A percentile compares a stretch with the other conserved stretches of the same genome.
Evolutionary conservation across 2,797 vertebrate species (phyloP).

Genomic region (Gallinago nigripennis): DNA sequence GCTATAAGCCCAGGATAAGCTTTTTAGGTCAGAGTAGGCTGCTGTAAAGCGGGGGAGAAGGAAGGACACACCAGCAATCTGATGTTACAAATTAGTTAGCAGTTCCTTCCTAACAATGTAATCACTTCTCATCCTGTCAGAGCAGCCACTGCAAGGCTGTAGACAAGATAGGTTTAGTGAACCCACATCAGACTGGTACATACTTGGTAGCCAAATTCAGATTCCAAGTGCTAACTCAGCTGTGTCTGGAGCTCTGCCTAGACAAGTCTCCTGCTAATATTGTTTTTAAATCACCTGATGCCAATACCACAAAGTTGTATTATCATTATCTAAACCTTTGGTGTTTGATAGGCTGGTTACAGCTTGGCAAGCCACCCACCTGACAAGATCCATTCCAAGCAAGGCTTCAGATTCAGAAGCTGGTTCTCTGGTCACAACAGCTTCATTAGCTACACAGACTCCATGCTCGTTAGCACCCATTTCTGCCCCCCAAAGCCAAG

Average conservation of each 20-base stretch:
- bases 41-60: neutral
- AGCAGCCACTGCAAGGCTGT: neutral
- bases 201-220: neutral
- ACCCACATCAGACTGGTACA: neutral
- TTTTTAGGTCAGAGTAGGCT: slow-evolving; percentile 24
- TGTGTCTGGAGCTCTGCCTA: neutral
- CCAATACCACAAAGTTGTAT: neutral
- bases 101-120: neutral
- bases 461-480: slow-evolving; percentile 85
- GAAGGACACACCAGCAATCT: neutral
- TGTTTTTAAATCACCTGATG: neutral
- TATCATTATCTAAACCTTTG: neutral
- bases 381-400: slow-evolving; percentile 84
- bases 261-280: neutral
- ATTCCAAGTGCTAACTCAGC: neutral
- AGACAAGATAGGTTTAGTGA: neutral
- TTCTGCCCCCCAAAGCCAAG: slow-evolving; percentile 85
- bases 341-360: neutral
- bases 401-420: slow-evolving; percentile 77
- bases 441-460: slow-evolving; percentile 80
- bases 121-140: neutral
- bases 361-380: slow-evolving; percentile 65
- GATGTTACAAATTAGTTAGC: neutral
- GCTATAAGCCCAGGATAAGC: slow-evolving; percentile 28
- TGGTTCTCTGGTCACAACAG: slow-evolving; percentile 72